Base-by-base conservation (phyloP, 2,113 vertebrate species). In the Crotalus helleri region DNA sequence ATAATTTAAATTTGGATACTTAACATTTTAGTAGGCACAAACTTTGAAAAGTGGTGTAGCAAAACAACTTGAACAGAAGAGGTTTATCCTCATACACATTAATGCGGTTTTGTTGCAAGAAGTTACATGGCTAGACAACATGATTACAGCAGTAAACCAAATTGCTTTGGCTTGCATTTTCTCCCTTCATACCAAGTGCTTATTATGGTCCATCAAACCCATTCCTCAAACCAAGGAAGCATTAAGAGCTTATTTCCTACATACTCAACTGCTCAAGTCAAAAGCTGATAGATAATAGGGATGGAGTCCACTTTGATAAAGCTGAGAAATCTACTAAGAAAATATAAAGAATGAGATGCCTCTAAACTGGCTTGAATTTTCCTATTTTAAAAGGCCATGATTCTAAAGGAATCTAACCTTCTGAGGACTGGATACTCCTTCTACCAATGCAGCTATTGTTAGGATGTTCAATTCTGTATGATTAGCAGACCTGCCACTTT, bases 11-110 rank as follows among this genome's bases (percentile, higher is more conserved):
- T 7, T 85, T 6, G 91, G 51, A 21, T 0, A 33, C 33, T 39
- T 49, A 94, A 74, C n/a, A 92, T 69, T 46, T 69, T 59, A 51
- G 61, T 92, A 94, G 94, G 94, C 92, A 95, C 94, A 49, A 44
- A 23, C 91, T 89, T 91, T 1, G 46, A 21, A 15, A 85, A 90
- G 53, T 29, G 23, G 11, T 49, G 46, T 0, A 4, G 24, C 7
- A 33, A 85, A 58, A 89, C 0, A 46, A 13, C 33, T 1, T 0
- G 0, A 53, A 0, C 44, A 3, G 4, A 87, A 93, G 44, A 91
- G 29, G 93, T 9, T 29, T 0, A 4, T 49, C 23, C 87, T 15
- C 0, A 4, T 53, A 86, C 51, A 57, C 33, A 7, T 39, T 81
- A 53, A 64, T 54, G 24, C 23, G 21, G 89, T 53, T 90, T 29